Percentiles rank a stretch among this genome's conserved stretches.
Conservation (phyloP, 2,888 invertebrate species). For the Trimorus sp. region DNA sequence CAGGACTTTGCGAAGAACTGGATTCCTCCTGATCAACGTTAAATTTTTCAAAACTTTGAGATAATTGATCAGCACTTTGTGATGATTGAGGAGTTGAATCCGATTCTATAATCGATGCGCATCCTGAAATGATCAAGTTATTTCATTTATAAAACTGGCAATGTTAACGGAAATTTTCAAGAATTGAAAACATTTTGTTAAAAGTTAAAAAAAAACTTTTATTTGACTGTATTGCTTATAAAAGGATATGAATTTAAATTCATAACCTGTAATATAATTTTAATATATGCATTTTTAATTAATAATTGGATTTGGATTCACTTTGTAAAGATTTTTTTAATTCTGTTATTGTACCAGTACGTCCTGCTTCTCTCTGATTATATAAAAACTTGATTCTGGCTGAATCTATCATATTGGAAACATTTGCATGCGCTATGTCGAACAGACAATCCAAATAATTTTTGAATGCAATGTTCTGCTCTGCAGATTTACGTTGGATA, state of each 20-base stretch:
- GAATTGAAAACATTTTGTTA: too few species aligned
- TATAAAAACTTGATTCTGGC: not conserved
- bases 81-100: too few species aligned
- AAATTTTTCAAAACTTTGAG: not conserved
- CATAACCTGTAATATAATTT: not conserved
- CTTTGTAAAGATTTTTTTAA: not conserved
- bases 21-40: not conserved
- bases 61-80: not conserved
- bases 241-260: not conserved
- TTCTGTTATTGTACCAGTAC: constrained; percentile 13
- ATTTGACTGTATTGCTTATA: too few species aligned
- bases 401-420: not conserved
- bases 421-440: constrained; percentile 5
- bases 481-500: not conserved
- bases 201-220: too few species aligned
- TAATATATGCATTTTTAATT: not conserved
- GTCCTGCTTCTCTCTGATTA: constrained; percentile 10
- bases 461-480: not conserved
- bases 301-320: not conserved
- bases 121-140: too few species aligned
- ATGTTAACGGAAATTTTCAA: too few species aligned
- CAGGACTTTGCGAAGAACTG: not conserved
- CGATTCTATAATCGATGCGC: too few species aligned
- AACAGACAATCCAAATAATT: constrained; percentile 3
- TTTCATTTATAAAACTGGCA: too few species aligned